phyloP scores from a whole-genome alignment of 2,113 vertebrate genomes.

The Festucalex cinctus region DNA sequence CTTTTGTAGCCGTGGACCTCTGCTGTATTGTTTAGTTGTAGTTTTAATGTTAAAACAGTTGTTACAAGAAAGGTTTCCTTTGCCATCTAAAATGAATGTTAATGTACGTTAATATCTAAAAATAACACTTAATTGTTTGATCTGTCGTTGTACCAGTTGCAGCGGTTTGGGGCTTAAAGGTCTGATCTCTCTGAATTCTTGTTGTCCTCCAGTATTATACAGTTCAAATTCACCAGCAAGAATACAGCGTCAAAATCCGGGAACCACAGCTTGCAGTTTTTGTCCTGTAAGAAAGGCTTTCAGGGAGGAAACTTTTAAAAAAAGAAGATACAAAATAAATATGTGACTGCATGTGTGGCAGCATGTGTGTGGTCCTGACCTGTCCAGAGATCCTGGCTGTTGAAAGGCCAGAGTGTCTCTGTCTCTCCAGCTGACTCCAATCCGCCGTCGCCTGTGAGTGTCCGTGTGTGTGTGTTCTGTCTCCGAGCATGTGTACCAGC shows the following conservation, averaged over 20 bases:
- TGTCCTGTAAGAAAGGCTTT: neutral
- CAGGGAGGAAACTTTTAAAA: neutral
- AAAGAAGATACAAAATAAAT: neutral
- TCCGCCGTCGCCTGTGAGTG: conserved; percentile 55
- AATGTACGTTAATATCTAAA: no score
- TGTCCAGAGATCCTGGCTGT: conserved; percentile 63
- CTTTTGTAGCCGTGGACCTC: no score
- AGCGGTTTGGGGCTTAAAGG: neutral
- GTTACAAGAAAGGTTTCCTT: no score
- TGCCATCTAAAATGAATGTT: no score
- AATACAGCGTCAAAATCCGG: neutral
- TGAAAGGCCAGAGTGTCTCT: conserved; percentile 69
- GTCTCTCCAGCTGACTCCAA: conserved; percentile 69
- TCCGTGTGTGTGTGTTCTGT: conserved; percentile 19
- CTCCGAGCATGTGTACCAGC: conserved; percentile 35
- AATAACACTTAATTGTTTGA: no score
- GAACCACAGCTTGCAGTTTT: neutral
- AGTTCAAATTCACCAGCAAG: neutral
- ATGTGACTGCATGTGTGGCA: conserved; percentile 4
- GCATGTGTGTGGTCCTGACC: conserved; percentile 69
- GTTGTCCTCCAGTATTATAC: neutral
- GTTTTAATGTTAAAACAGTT: no score
- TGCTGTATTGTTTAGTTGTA: no score
- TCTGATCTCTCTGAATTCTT: neutral
- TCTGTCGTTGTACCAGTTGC: no score